These are phyloP conservation scores for Zophobas morio DNA, from an alignment of 1,140 invertebrate species.

Conservation along the genomic window DNA sequence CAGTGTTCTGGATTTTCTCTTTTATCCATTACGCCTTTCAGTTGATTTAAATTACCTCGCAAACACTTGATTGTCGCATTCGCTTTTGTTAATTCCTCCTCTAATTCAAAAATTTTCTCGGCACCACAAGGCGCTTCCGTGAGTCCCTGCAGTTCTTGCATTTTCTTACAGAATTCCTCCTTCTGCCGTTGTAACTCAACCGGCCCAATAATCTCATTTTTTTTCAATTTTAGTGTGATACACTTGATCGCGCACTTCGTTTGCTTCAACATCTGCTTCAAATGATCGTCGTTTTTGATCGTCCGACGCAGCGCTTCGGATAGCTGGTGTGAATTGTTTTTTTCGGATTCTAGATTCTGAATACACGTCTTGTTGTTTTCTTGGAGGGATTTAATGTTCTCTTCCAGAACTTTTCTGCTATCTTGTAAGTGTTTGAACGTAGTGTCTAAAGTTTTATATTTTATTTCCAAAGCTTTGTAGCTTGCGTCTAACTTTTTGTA, in stretches of 20 bases:
- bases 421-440: too few relatives aligned
- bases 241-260: conserved; percentile 56
- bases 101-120: conserved; percentile 39
- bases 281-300: conserved; percentile 53
- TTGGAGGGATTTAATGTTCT: conserved; percentile 9
- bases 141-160: conserved; percentile 60
- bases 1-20: conserved; percentile 57
- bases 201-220: conserved; percentile 13
- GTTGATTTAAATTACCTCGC: conserved; percentile 47
- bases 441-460: neutral
- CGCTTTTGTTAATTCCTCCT: conserved; percentile 55
- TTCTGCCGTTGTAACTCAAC: conserved; percentile 43
- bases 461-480: neutral
- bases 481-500: neutral
- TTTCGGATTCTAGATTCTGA: neutral
- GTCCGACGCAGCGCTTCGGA: conserved; percentile 45
- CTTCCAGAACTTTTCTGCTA: neutral
- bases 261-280: conserved; percentile 58
- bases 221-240: conserved; percentile 46
- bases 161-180: conserved; percentile 58
- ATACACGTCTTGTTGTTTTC: conserved; percentile 50
- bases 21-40: conserved; percentile 48
- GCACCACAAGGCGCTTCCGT: conserved; percentile 34
- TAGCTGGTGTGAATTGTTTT: neutral
- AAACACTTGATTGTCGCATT: conserved; percentile 30